Evolutionary conservation across 2,888 invertebrate genomes (phyloP), one percentile per base, ranked within the genome.

Genomic region (Hydropsyche betteni): DNA sequence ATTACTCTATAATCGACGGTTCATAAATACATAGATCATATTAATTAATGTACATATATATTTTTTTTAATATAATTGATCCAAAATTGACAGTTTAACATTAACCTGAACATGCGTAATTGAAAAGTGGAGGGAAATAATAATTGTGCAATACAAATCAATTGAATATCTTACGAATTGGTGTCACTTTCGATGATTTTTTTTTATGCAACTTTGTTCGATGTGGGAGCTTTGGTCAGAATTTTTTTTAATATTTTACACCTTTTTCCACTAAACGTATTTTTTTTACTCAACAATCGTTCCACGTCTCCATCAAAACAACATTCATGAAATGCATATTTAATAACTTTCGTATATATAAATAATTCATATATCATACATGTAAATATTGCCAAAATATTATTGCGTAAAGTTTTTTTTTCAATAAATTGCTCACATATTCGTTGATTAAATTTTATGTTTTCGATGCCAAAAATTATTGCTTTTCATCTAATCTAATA

Each of bases 401-500:
- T 64, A 64, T 64, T 64, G 64, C 64, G 64, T 64, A 33, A 34
- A 16, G 61, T 44, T 44, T 44, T 44, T 44, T 44, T 44, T 44
- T 44, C 10, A 34, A 64, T 24, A 6, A 16, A 16, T 58, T 58
- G 8, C 16, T 58, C 24, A 58, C 58, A 16, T 10, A 33, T 64
- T 64, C 34, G 64, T 64, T 64, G 64, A 36, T 72, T 72, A 55
- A 34, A 38, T 70, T 52, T 14, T 6, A 52, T 70, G 16, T 24
- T 58, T 55, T 72, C 55, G 53, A 70, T 74, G 74, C 75, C 70
- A 76, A 76, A 76, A 78, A 78, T 77, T 78, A 77, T 78, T 78
- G 76, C 74, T 78, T 77, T 74, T 75, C 10, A 75, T 78, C 64
- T 64, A 64, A 64, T 77, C 71, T 75, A 78, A 69, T 76, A 74